Percentiles rank a stretch among this genome's conserved stretches.
Evolutionary conservation across 2,888 invertebrate genomes (phyloP).

Genomic region (Hyppa rectilinea): DNA sequence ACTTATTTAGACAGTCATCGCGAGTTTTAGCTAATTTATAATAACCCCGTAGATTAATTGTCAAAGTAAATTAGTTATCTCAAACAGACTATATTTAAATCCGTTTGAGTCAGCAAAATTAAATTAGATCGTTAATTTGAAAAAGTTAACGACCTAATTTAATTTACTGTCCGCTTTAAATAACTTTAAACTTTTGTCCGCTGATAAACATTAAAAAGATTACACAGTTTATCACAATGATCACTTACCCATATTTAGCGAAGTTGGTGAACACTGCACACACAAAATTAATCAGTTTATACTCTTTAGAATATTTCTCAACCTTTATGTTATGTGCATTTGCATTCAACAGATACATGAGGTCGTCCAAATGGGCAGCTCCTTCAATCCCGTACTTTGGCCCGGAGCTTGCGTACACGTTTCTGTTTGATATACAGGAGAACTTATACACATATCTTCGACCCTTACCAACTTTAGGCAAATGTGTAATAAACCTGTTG

Average conservation of each 20-base stretch:
- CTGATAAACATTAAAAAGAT: not conserved
- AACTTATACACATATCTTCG: constrained; percentile 64
- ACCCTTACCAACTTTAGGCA: constrained; percentile 44
- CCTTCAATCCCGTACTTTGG: constrained; percentile 72
- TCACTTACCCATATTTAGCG: constrained; percentile 57
- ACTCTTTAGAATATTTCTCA: constrained; percentile 70
- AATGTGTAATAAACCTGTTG: constrained; percentile 47
- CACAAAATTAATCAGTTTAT: constrained; percentile 73
- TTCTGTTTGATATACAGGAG: constrained; percentile 74
- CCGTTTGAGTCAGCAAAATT: not conserved
- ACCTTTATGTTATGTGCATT: constrained; percentile 69
- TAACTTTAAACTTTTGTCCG: not conserved
- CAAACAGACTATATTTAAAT: not conserved
- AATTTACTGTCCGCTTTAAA: too few relatives aligned
- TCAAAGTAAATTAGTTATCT: not conserved
- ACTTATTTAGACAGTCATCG: too few relatives aligned
- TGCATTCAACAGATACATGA: constrained; percentile 78
- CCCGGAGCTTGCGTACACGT: constrained; percentile 70
- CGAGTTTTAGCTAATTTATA: too few relatives aligned
- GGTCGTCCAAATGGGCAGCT: constrained; percentile 78
- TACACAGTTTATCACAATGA: not conserved
- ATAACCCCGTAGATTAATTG: not conserved
- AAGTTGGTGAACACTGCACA: constrained; percentile 79
- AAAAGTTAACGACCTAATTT: too few relatives aligned
- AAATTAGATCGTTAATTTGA: not conserved